Percentiles rank a stretch among this genome's conserved stretches.
Evolutionary conservation across 2,797 vertebrate genomes (phyloP).

Genomic region (Acrocephalus scirpaceus): DNA sequence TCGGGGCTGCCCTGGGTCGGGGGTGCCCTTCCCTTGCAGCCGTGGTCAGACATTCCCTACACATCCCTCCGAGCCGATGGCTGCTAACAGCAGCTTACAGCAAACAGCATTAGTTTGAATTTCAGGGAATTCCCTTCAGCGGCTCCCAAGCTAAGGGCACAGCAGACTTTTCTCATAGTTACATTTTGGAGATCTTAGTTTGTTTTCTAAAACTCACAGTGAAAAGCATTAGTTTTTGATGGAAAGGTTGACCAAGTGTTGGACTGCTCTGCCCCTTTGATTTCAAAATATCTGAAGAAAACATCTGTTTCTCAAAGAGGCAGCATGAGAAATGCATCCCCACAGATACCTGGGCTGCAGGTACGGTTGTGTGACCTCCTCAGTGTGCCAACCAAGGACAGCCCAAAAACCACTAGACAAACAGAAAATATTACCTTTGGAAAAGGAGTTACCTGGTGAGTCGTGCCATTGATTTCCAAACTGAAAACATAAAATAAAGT

Average conservation of each 20-base stretch:
- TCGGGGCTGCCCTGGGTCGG: background rate
- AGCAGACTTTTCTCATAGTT: background rate
- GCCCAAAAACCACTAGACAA: background rate
- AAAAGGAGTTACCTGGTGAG: slow-evolving; percentile 66
- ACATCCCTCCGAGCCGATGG: background rate
- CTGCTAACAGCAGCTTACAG: too few relatives aligned
- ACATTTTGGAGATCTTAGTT: background rate
- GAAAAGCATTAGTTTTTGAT: background rate
- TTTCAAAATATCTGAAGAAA: background rate
- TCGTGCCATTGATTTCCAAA: slow-evolving; percentile 63
- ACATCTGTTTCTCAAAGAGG: background rate
- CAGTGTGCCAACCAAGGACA: background rate
- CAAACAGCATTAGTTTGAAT: too few relatives aligned
- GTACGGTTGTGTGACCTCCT: background rate
- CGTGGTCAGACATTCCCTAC: background rate
- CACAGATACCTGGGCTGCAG: background rate
- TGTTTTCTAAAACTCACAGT: background rate
- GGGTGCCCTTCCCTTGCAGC: background rate
- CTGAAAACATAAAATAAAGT: slow-evolving; percentile 73
- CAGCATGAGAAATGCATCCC: background rate
- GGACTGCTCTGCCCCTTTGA: background rate
- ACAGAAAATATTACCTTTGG: background rate
- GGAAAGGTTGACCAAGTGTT: background rate
- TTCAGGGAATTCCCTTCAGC: background rate
- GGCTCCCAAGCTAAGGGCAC: background rate